These are phyloP conservation scores for Pangasius krempfi DNA, from an alignment of 2,797 vertebrate genomes.

Conservation along the genomic window DNA sequence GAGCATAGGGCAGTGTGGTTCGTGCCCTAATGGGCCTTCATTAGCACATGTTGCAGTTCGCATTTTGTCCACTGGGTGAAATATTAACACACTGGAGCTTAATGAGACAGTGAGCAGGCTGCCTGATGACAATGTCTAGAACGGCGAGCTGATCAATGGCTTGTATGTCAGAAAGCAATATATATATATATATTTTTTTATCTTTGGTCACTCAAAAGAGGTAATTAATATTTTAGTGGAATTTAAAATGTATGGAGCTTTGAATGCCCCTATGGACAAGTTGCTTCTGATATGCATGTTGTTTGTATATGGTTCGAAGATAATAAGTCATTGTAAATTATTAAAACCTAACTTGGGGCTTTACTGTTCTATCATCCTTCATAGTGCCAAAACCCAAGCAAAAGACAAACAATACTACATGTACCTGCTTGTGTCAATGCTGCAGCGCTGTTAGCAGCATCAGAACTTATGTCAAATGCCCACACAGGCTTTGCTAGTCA, in stretches of 20 bases:
- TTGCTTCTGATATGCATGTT: background rate
- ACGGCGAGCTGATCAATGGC: background rate
- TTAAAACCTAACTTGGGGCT: background rate
- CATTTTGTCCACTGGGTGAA: background rate
- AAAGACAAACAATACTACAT: background rate
- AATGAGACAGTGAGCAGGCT: background rate
- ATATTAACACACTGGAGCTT: background rate
- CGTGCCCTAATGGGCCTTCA: no score
- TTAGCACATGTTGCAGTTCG: background rate
- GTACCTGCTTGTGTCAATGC: background rate
- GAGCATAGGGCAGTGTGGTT: background rate
- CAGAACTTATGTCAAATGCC: conserved; percentile 45
- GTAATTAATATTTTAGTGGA: background rate
- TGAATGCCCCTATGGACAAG: background rate
- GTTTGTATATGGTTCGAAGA: background rate
- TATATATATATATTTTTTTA: background rate
- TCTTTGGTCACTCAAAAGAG: background rate
- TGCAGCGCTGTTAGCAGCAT: background rate
- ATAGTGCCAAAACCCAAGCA: background rate
- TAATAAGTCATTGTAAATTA: conserved; percentile 16
- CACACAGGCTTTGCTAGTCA: conserved; percentile 36
- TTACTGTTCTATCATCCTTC: background rate
- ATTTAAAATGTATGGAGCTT: background rate
- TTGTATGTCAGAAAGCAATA: background rate
- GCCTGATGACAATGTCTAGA: no score